A percentile compares a stretch with the other conserved stretches of the same genome.
Conservation (phyloP, 2,888 invertebrate genomes). For the Unio delphinus region DNA sequence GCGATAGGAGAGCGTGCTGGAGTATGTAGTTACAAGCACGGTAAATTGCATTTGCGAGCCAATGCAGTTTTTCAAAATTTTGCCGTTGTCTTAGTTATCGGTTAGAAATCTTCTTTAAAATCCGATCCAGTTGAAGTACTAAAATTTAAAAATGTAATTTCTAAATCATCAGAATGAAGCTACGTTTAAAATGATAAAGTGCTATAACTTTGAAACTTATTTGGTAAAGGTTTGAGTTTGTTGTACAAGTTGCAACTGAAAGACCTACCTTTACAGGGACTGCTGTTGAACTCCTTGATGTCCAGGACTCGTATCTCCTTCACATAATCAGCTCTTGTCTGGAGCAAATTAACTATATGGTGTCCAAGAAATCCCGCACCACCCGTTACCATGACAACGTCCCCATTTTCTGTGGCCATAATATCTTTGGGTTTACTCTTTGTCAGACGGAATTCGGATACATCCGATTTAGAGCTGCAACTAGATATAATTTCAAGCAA, state of each 20-base stretch:
- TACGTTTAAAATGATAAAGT: neutral
- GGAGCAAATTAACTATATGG: slow-evolving; percentile 76
- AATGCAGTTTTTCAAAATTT: too few relatives aligned
- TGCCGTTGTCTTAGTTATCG: too few relatives aligned
- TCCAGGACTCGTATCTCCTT: slow-evolving; percentile 78
- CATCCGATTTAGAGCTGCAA: too few relatives aligned
- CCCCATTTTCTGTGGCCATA: slow-evolving; percentile 4
- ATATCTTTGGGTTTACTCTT: too few relatives aligned
- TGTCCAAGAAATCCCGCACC: slow-evolving; percentile 78
- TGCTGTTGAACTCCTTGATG: slow-evolving; percentile 74
- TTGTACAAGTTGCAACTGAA: neutral
- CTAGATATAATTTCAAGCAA: too few relatives aligned
- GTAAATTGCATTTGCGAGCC: too few relatives aligned
- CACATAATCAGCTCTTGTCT: slow-evolving; percentile 74
- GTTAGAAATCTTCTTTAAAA: too few relatives aligned
- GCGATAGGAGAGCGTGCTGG: too few relatives aligned
- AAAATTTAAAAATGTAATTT: neutral
- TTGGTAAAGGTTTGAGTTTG: neutral
- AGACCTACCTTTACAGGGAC: slow-evolving; percentile 70
- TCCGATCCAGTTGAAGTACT: too few relatives aligned
- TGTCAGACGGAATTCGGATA: too few relatives aligned
- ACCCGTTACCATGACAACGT: slow-evolving; percentile 70
- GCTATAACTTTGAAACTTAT: neutral
- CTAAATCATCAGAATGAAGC: neutral
- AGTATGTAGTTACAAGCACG: too few relatives aligned